Conservation (phyloP, 2,113 vertebrate species). For the Hypocryptadius cinnamomeus region DNA sequence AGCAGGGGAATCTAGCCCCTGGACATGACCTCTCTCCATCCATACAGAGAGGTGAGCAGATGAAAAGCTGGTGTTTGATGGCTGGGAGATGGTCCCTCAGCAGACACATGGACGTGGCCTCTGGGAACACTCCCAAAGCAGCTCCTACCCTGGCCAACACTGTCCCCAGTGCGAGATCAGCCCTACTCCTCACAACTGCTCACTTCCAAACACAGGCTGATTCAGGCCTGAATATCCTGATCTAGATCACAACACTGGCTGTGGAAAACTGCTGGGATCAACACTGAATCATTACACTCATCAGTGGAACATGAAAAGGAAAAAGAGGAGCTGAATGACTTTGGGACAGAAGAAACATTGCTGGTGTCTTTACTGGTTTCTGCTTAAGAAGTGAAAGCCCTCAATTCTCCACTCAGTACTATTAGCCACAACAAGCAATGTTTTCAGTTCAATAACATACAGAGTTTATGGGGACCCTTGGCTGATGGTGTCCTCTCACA, state of each 20-base stretch:
- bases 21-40: background rate
- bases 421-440: background rate
- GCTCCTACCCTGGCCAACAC: background rate
- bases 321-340: background rate
- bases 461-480: background rate
- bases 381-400: background rate
- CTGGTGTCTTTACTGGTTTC: background rate
- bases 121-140: background rate
- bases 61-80: background rate
- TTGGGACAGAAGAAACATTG: background rate
- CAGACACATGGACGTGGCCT: background rate
- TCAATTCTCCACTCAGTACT: background rate
- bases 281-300: background rate
- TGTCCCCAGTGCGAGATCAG: rapidly evolving
- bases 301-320: background rate
- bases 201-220: background rate
- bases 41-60: background rate
- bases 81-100: background rate
- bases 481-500: background rate
- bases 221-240: background rate
- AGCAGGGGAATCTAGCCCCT: background rate
- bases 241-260: background rate
- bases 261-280: background rate
- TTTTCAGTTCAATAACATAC: background rate
- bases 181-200: background rate